Evolutionary conservation across 2,797 vertebrate genomes (phyloP).

Genomic region (Echeneis naucrates): DNA sequence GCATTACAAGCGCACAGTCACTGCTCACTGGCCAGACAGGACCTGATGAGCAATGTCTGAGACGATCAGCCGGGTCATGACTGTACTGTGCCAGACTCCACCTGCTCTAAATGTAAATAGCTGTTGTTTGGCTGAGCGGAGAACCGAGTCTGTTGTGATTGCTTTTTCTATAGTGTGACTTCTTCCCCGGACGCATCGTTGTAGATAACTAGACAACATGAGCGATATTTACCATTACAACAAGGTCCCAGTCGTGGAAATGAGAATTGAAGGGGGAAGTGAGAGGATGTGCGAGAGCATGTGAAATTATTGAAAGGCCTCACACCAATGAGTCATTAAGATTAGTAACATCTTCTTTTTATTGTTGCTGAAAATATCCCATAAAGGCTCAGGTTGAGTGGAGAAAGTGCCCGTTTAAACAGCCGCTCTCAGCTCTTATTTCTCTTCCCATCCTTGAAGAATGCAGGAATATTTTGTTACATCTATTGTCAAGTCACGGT

Average conservation of each 20-base stretch:
- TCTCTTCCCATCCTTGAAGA: slow-evolving; percentile 17
- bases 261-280: slow-evolving; percentile 12
- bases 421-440: slow-evolving; percentile 26
- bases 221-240: not conserved
- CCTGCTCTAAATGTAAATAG: slow-evolving; percentile 46
- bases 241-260: slow-evolving; percentile 11
- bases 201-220: too few species aligned
- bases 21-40: slow-evolving; percentile 49
- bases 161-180: not conserved
- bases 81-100: slow-evolving; percentile 41
- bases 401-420: slow-evolving; percentile 1
- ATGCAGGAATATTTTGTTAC: slow-evolving; percentile 62
- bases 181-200: slow-evolving; percentile 5
- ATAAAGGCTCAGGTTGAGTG: slow-evolving; percentile 11
- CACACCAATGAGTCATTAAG: not conserved
- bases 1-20: slow-evolving; percentile 29
- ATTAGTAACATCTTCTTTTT: not conserved
- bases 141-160: slow-evolving; percentile 1
- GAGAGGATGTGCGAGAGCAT: slow-evolving; percentile 6
- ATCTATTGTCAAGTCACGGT: slow-evolving; percentile 37
- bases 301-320: not conserved
- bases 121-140: slow-evolving; percentile 37
- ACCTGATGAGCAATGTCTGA: slow-evolving; percentile 63
- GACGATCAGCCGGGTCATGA: slow-evolving; percentile 30
- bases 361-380: slow-evolving; percentile 9